Evolutionary conservation across 2,888 invertebrate species (phyloP), one percentile per base, ranked within the genome.

Genomic region (Eupsilia transversa): DNA sequence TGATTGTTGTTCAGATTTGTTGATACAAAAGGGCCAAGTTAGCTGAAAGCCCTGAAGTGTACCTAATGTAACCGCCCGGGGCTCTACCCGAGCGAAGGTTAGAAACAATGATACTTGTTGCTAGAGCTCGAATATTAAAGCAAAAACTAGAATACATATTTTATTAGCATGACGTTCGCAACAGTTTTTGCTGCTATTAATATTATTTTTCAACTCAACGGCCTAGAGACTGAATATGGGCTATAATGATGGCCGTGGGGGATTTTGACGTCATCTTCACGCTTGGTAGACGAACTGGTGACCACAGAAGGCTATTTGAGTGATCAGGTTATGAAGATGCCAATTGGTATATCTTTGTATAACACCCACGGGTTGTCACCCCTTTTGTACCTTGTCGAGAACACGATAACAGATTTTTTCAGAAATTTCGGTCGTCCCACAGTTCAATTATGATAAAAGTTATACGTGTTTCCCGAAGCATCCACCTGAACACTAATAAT

Each of bases 71-170:
- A 54, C 68, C 71, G 52, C 35, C 59, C 38, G 72, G 43, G 68
- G 61, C 63, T 63, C 56, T 46, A 72, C 69, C 66, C 71, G 33
- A 61, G 60, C 74, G 69, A 71, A 80, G 82, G 72, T 82, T 77
- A 70, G 60, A 66, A 49, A 66, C 64, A 75, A 66, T 56, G 64
- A 69, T 72, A 76, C 72, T 76, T 72, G 76, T 84, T 80, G 77
- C 80, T 84, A 65, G 52, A 14, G 49, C 52, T 43, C 68, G 61
- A 27, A 69, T 71, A 68, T 68, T 83, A 60, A 10, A 10, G 64
- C 67, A 82, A 84, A 80, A 84, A 84, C 43, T 60, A 64, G 30
- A 56, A 74, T 74, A 80, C 66, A 83, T 83, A 80, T 82, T 79
- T 84, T 80, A 82, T 80, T 63, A 74, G 65, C 30, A 63, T 66